Base-by-base conservation (phyloP, 2,113 vertebrate genomes). In the Entosphenus tridentatus region DNA sequence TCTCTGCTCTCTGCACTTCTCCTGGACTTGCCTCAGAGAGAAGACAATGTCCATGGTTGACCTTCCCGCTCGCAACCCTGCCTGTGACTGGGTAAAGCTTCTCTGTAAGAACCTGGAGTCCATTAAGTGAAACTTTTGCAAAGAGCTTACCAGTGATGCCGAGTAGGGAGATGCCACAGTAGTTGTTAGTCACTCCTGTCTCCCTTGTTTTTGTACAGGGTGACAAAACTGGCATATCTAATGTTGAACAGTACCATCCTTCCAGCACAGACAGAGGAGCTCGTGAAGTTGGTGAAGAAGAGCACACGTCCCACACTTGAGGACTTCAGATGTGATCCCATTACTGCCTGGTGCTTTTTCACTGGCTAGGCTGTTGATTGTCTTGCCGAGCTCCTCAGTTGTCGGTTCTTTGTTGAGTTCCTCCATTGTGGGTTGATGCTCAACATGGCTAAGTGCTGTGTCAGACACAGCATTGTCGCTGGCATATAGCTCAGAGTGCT, bases 161-260 rank as follows among this genome's bases (percentile, higher is more conserved):
- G 13, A 62, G 16, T 16, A 62, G 58, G 21, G 21, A 39, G 3
- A 62, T 62, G 58, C 67, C 54, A 16, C 67, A 11, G 14, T 56
- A 71, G 12, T 57, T 62, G 16, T 72, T 69, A 72, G 57, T 57
- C 57, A 56, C 55, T 21, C 18, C 56, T 12, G 56, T 68, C 67
- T 3, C 70, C 72, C 21, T 56, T 65, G 21, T 68, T 69, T 18
- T 69, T 69, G 57, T 68, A 69, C 12, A 72, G n/a, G 54, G 58
- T 65, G 17, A 72, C 56, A 18, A 55, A 69, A 5, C 69, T 73
- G 54, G 70, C 56, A 57, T 72, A 56, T 8, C 12, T 55, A 57
- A 56, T 70, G 58, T 72, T 70, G 57, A 6, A 72, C 39, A 9
- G 16, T 55, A 55, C 57, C 70, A 16, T 56, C 65, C 17, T 11